Evolutionary conservation across 2,113 vertebrate species (phyloP), one percentile per base, ranked within the genome.

Genomic region (Dipodomys merriami): DNA sequence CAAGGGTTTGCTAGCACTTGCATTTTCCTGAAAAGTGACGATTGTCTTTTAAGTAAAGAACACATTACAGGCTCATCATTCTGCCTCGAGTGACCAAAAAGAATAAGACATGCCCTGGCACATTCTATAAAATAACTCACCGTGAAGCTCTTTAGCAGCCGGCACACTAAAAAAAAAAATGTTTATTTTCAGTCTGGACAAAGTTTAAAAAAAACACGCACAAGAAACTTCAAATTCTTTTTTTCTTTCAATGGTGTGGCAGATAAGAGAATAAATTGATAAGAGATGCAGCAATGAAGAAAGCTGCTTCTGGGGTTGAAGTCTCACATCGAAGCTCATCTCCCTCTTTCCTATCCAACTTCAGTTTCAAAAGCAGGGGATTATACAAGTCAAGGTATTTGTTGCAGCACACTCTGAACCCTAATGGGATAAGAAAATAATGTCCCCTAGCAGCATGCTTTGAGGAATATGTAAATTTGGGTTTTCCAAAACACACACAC

Each of bases 221-320:
- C 39, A 16, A 57, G 15, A 57, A 13, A 13, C 53, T 6, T 90
- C 84, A 67, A 57, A 44, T 85, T 93, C 65, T 74, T 16, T 57
- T 57, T 39, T 39, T 39, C 39, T 53, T 53, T 53, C 12, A 53
- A 53, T 77, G 33, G 71, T 49, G 27, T 84, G 13, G 49, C 18
- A 90, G 73, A 81, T 78, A 95, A 93, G 67, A 91, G n/a, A 83
- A 15, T 23, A 53, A 20, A 65, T 23, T 85, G 44, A 30, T 87
- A 84, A 93, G 74, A 93, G 71, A 39, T 39, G 5, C 0, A 81
- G 16, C 19, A 44, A 15, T 44, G 39, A 76, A 6, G 39, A 65
- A 82, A 94, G 3, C 46, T 64, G 19, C 25, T 64, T 79, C 53
- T 22, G 49, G 12, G 5, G 30, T 76, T 91, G 33, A 44, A 62